Conservation (phyloP, 2,113 vertebrate species). For the Cheilinus undulatus region DNA sequence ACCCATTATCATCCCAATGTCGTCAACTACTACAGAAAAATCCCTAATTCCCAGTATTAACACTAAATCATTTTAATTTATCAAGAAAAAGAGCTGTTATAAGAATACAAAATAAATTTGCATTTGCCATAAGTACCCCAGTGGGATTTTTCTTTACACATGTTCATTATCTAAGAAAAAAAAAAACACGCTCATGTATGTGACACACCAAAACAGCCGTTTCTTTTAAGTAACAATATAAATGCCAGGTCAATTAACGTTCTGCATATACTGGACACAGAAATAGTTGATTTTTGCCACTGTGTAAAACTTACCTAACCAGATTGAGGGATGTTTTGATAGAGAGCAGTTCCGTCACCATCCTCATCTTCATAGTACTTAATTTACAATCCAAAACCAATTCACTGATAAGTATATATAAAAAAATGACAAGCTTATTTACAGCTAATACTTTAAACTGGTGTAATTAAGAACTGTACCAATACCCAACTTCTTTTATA, state of each 20-base stretch:
- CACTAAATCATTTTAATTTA: conserved; percentile 18
- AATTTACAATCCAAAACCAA: conserved; percentile 63
- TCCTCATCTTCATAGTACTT: conserved; percentile 41
- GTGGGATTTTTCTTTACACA: conserved; percentile 18
- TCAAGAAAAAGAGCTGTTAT: conserved; percentile 32
- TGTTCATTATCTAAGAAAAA: conserved; percentile 37
- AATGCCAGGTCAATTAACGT: conserved; percentile 43
- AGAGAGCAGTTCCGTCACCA: conserved; percentile 27
- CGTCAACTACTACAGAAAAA: conserved; percentile 38
- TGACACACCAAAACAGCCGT: conserved; percentile 29
- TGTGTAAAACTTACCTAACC: conserved; percentile 25
- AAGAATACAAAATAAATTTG: conserved; percentile 44
- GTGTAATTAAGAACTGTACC: conserved; percentile 59
- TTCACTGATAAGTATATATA: conserved; percentile 67
- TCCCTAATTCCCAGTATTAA: conserved; percentile 20
- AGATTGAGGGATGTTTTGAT: conserved; percentile 38
- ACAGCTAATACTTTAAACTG: conserved; percentile 78
- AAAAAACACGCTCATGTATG: conserved; percentile 44
- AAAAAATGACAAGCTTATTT: conserved; percentile 78
- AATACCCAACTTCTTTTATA: conserved; percentile 52
- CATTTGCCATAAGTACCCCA: conserved; percentile 31
- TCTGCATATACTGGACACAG: conserved; percentile 45
- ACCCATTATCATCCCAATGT: conserved; percentile 32
- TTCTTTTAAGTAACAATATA: conserved; percentile 41
- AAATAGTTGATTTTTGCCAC: conserved; percentile 44